Base-by-base conservation (phyloP, 1,140 invertebrate genomes). In the Babylonia areolata region DNA sequence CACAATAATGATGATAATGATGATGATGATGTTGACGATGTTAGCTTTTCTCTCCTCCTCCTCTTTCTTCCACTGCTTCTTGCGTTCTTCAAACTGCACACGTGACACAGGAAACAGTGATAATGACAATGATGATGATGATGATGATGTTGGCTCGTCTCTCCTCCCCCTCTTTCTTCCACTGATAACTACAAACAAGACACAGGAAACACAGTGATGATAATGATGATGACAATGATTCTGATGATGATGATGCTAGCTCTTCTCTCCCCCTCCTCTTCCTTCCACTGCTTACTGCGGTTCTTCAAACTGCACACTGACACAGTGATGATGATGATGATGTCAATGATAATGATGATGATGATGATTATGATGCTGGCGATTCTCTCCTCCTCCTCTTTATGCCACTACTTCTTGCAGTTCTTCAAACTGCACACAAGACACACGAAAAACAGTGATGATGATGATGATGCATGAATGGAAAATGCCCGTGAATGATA, bases 141-240 rank as follows among this genome's bases (percentile, higher is more conserved):
- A n/a, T n/a, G n/a, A n/a, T n/a, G 69, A 93, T 90, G 84, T 93
- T 93, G 39, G 91, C 91, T 81, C 93, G 88, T 58, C 95, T 28
- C n/a, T n/a, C n/a, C n/a, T n/a, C n/a, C n/a, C n/a, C n/a, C n/a
- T 95, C 93, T 80, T 95, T 92, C 87, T 92, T 91, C 95, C 95
- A 91, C 93, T 95, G 91, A 17, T 92, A 85, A 84, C 80, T 90
- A 84, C n/a, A 95, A 88, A 86, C 94, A 94, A 58, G 9, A 58
- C 28, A 58, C 15, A 64, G 35, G 3, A 81, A 33, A 9, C 31
- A 46, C 46, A 58, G 5, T 39, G 11, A 39, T 35, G 3, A 51
- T 51, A 17, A 51, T 51, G 46, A 51, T 51, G 46, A 51, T 46
- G 17, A n/a, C n/a, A n/a, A n/a, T n/a, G n/a, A n/a, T n/a, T n/a